Base-by-base conservation (phyloP, 2,113 vertebrate species). In the Megaleporinus macrocephalus region DNA sequence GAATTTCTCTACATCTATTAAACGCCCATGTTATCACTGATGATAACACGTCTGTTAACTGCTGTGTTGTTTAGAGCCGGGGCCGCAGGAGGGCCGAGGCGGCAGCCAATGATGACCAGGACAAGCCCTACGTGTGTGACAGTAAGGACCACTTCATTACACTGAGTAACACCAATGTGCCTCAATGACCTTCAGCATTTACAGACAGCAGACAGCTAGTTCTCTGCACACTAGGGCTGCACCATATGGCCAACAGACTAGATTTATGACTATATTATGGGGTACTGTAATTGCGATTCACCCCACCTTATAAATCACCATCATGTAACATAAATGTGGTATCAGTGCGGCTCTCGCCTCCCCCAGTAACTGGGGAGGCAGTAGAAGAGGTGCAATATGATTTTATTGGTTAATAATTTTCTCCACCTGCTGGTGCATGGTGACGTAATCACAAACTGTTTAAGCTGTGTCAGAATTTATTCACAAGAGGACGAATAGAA, bases 51-150 rank as follows among this genome's bases (percentile, higher is more conserved):
- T 53, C 20, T 63, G 49, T 61, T 68, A 41, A 22, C 29, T 33
- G 20, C 20, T 65, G 44, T 74, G 78, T 83, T 89, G 83, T 90
- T 70, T 92, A 99, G 98, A 96, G 95, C 91, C 95, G 96, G 85
- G 95, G 95, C 80, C 96, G 97, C 83, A 95, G 95, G 91, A 96
- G 95, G 89, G 94, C 95, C 4, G 97, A 99, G 57, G 92, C 96
- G 0, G 92, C 94, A 79, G 95, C 94, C 84, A 91, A 86, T 29
- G 98, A 99, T 27, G 97, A 99, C 87, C 96, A 97, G 41, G 97
- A 99, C 90, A 99, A 98, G 91, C 98, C 98, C 84, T 99, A 98
- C 90, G 96, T 99, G 93, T 99, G 98, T 91, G 98, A 99, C 94
- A 99, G 98, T 99, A 96, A 97, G 97, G 95, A 27, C 26, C 11